Conservation (phyloP, 2,888 invertebrate genomes). For the Trichogramma evanescens region DNA sequence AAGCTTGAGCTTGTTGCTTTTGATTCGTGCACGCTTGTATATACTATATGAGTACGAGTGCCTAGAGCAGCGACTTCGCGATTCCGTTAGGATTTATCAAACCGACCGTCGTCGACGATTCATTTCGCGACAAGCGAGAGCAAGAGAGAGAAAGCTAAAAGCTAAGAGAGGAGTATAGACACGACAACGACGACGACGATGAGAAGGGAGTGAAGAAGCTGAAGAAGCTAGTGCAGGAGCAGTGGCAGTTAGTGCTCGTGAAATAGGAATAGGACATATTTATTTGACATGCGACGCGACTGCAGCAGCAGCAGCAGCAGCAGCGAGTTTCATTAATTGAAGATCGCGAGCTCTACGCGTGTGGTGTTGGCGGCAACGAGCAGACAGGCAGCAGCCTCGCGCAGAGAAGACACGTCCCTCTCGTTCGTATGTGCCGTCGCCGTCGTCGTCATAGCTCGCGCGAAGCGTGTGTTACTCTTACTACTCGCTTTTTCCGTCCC, state of each 20-base stretch:
- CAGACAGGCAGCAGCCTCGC: slow-evolving; percentile 25
- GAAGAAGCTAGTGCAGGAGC: slow-evolving; percentile 25
- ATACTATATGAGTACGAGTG: slow-evolving; percentile 18
- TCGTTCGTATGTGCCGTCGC: slow-evolving; percentile 16
- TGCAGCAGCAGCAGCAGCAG: slow-evolving; percentile 33
- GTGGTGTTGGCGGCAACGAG: slow-evolving; percentile 42
- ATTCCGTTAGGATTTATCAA: slow-evolving; percentile 34
- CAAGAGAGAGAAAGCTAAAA: slow-evolving; percentile 20
- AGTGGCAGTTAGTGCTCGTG: slow-evolving; percentile 18
- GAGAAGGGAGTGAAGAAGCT: slow-evolving; percentile 17
- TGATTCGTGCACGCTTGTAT: no score
- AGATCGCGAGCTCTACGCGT: slow-evolving; percentile 40
- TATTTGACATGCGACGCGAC: slow-evolving; percentile 49
- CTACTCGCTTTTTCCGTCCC: no score
- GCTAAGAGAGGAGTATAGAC: slow-evolving; percentile 14
- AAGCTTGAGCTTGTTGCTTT: no score
- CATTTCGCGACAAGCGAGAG: slow-evolving; percentile 23
- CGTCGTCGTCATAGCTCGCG: not conserved
- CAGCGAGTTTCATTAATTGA: slow-evolving; percentile 48
- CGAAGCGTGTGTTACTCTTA: no score
- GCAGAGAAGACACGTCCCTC: slow-evolving; percentile 34
- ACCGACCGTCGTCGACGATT: slow-evolving; percentile 30
- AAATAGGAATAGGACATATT: slow-evolving; percentile 42
- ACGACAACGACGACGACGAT: slow-evolving; percentile 22
- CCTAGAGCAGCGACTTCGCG: slow-evolving; percentile 27